phyloP scores from a whole-genome alignment of 2,888 invertebrate species.

The Coecobrya sp. region DNA sequence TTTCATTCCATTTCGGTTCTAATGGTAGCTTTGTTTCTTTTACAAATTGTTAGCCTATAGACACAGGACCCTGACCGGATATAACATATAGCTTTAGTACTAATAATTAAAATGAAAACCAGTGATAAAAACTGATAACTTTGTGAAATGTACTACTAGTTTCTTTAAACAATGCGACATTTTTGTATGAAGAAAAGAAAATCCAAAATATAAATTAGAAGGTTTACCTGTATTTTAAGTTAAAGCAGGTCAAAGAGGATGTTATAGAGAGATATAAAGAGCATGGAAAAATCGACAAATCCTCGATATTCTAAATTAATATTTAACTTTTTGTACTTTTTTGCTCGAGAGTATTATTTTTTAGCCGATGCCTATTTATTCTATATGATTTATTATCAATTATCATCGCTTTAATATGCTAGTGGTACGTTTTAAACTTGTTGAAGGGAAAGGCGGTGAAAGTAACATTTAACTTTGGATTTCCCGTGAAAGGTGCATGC shows the following conservation, averaged over 20 bases:
- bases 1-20: conserved; percentile 43
- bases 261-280: too few species aligned
- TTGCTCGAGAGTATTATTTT: conserved; percentile 78
- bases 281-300: background rate
- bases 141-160: conserved; percentile 9
- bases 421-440: too few species aligned
- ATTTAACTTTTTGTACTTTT: conserved; percentile 59
- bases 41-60: background rate
- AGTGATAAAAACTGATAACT: conserved; percentile 33
- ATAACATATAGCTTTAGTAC: conserved; percentile 13
- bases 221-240: background rate
- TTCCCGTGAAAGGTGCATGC: too few species aligned
- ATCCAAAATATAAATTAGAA: background rate
- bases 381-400: conserved; percentile 20
- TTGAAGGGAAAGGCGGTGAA: too few species aligned
- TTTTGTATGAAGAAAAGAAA: background rate
- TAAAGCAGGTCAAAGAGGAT: background rate
- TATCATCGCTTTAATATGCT: background rate
- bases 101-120: conserved; percentile 10
- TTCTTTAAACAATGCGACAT: background rate
- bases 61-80: background rate
- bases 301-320: background rate
- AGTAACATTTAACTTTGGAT: too few species aligned
- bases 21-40: background rate
- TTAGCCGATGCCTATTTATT: conserved; percentile 73